phyloP scores from a whole-genome alignment of 2,888 invertebrate species.

The Dynastes hyllus region DNA sequence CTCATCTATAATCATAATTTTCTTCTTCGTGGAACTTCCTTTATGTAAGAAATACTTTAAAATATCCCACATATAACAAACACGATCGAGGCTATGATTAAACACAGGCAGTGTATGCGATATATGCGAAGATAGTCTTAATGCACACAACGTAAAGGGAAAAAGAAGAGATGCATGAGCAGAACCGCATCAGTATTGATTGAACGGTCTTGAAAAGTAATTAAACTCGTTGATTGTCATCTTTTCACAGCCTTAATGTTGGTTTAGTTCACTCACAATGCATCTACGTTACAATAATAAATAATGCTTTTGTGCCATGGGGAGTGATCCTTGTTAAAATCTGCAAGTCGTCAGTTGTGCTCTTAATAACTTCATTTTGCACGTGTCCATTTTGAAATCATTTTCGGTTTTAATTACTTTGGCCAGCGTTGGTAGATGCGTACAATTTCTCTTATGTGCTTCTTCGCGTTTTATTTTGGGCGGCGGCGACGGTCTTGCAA shows the following conservation, averaged over 20 bases:
- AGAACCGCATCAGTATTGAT: conserved; percentile 39
- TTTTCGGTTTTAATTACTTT: conserved; percentile 53
- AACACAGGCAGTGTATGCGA: background rate
- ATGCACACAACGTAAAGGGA: background rate
- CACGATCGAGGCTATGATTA: background rate
- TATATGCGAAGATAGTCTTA: background rate
- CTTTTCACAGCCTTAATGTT: conserved; percentile 61
- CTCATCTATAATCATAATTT: no score
- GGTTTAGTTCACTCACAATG: conserved; percentile 61
- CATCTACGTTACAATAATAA: conserved; percentile 61
- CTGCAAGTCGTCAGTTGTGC: conserved; percentile 55
- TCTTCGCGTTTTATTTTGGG: conserved; percentile 17
- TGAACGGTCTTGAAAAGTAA: conserved; percentile 59
- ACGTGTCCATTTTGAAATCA: conserved; percentile 52
- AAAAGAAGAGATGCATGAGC: background rate
- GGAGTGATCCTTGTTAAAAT: conserved; percentile 58
- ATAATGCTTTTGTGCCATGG: conserved; percentile 56
- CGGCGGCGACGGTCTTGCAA: background rate
- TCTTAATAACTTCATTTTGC: conserved; percentile 59
- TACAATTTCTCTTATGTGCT: background rate
- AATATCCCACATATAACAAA: background rate
- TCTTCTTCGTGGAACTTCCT: background rate
- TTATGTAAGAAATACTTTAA: no score
- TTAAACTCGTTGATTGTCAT: conserved; percentile 63
- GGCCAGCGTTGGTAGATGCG: background rate